These are phyloP conservation scores for Dryobates pubescens DNA, from an alignment of 2,797 vertebrate species.

Conservation along the genomic window DNA sequence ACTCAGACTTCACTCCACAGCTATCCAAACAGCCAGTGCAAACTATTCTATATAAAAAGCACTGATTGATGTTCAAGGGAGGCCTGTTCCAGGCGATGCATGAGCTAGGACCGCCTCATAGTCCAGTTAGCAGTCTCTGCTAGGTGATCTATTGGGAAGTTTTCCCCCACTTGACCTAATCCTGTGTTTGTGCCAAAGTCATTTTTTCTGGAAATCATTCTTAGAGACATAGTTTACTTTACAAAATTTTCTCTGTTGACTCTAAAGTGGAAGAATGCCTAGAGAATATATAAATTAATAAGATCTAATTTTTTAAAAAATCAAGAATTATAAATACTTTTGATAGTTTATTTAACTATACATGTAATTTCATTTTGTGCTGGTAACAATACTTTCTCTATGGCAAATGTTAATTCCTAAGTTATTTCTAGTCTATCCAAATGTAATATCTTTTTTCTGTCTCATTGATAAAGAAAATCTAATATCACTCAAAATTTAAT, in stretches of 20 bases:
- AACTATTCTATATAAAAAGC: constrained; percentile 41
- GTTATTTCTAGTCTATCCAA: not conserved
- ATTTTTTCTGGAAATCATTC: constrained; percentile 47
- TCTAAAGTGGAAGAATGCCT: constrained; percentile 13
- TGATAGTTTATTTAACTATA: not conserved
- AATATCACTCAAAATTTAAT: not conserved
- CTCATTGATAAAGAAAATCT: not conserved
- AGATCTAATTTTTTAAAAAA: not conserved
- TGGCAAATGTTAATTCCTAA: not conserved
- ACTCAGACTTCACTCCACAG: constrained; percentile 54
- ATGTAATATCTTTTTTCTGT: not conserved
- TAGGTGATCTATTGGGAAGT: constrained; percentile 9
- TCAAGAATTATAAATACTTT: not conserved
- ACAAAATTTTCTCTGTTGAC: not conserved
- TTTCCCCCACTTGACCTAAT: not conserved
- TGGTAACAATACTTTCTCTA: not conserved
- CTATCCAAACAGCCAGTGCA: constrained; percentile 59
- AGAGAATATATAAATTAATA: constrained; percentile 31
- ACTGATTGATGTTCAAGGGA: constrained; percentile 55
- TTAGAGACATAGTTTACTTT: constrained; percentile 7
- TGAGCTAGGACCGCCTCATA: not conserved
- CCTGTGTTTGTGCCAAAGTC: constrained; percentile 11
- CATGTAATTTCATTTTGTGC: not conserved
- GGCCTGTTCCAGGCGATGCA: not conserved
- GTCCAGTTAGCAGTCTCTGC: constrained; percentile 2